phyloP scores from a whole-genome alignment of 2,888 invertebrate species.

The Cenopis cana region DNA sequence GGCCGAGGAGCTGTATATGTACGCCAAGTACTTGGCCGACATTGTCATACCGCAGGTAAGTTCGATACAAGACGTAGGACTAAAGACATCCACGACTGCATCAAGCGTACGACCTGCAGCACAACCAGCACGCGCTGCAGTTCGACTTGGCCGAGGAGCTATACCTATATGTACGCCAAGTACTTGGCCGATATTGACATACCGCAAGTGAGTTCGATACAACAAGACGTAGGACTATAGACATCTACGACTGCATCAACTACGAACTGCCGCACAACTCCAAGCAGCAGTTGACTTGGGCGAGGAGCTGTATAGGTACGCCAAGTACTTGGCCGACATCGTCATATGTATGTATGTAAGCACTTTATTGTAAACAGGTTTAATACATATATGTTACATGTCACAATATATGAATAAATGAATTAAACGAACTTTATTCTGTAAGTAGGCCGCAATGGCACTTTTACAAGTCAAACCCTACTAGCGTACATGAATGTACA shows the following conservation, averaged over 20 bases:
- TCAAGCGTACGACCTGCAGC: constrained; percentile 98
- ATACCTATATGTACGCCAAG: constrained; percentile 97
- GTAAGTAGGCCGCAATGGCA: no score
- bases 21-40: constrained; percentile 98
- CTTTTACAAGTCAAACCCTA: no score
- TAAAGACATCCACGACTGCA: constrained; percentile 99
- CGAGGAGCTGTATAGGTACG: constrained; percentile 96
- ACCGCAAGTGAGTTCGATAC: constrained; percentile 96
- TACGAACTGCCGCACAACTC: constrained; percentile 99
- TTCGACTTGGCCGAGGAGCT: constrained; percentile 96
- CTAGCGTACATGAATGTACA: no score
- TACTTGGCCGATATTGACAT: constrained; percentile 99
- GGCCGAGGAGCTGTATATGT: constrained; percentile 96
- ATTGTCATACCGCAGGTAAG: constrained; percentile 98
- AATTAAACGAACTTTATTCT: no score
- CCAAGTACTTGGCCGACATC: constrained; percentile 98
- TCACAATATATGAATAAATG: no score
- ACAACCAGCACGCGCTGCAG: constrained; percentile 97
- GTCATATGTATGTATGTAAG: no score
- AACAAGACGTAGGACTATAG: constrained; percentile 85
- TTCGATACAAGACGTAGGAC: constrained; percentile 90
- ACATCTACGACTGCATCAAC: constrained; percentile 90
- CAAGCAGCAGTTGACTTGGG: constrained; percentile 97
- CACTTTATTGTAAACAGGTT: no score
- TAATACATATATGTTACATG: no score